Conservation (phyloP, 2,888 invertebrate genomes). For the Hartigia nigra region DNA sequence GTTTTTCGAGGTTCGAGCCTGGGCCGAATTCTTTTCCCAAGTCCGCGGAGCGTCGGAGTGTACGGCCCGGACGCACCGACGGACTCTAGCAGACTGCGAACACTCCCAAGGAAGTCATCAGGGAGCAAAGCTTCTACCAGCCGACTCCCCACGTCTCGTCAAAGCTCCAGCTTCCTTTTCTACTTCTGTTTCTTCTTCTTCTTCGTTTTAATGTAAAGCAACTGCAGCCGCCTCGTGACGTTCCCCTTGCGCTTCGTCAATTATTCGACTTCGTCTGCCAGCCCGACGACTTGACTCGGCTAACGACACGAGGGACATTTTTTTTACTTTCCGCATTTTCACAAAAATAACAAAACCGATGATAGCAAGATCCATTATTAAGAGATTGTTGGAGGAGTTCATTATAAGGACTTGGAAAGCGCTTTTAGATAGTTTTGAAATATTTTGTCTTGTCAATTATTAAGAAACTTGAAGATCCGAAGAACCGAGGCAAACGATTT, state of each 20-base stretch:
- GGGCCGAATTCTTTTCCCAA: background rate
- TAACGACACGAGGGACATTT: background rate
- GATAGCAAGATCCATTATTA: background rate
- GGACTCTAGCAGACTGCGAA: conserved; percentile 49
- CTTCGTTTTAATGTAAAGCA: conserved; percentile 15
- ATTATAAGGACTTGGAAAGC: background rate
- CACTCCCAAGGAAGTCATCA: conserved; percentile 8
- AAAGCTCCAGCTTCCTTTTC: conserved; percentile 19
- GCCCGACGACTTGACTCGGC: background rate
- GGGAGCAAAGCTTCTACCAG: background rate
- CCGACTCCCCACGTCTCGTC: background rate
- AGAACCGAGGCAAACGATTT: background rate
- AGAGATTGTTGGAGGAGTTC: background rate
- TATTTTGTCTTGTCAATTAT: background rate
- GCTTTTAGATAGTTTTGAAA: background rate
- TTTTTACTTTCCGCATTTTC: background rate
- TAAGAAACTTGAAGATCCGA: background rate
- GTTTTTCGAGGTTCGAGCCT: background rate
- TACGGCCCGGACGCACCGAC: conserved; percentile 39
- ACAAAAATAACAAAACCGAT: background rate
- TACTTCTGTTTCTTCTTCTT: conserved; percentile 27
- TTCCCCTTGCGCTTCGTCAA: background rate
- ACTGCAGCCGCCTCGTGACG: background rate
- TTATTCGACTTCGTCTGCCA: background rate
- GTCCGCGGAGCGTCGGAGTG: background rate